Evolutionary conservation across 2,113 vertebrate species (phyloP).

Genomic region (Hydrochoerus hydrochaeris): DNA sequence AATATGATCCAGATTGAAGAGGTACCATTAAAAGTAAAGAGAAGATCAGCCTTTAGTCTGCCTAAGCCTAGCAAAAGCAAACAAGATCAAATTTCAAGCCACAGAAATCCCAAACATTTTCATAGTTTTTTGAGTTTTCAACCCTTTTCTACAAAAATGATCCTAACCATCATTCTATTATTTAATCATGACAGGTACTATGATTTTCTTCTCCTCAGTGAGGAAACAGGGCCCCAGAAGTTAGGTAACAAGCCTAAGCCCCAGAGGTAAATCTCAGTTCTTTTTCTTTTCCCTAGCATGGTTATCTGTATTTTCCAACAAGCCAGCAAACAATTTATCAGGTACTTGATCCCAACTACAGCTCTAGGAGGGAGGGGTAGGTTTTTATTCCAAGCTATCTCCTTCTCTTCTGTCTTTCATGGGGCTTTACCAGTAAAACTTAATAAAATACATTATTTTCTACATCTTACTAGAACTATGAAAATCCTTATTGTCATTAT

Average conservation of each 20-base stretch:
- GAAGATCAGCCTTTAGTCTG: conserved; percentile 15
- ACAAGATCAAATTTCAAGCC: neutral
- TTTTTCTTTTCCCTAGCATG: neutral
- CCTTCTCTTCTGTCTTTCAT: neutral
- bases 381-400: neutral
- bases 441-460: conserved; percentile 10
- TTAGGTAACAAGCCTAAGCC: neutral
- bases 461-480: conserved; percentile 17
- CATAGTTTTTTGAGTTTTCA: neutral
- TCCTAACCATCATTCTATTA: conserved; percentile 10
- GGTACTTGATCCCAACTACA: neutral
- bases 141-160: conserved; percentile 47
- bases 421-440: neutral
- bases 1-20: neutral
- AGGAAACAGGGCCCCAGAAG: conserved; percentile 18
- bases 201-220: conserved; percentile 23
- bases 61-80: conserved; percentile 25
- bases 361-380: neutral
- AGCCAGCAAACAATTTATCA: neutral
- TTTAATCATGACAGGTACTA: neutral
- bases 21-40: neutral
- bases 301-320: neutral
- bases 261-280: neutral
- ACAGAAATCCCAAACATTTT: conserved; percentile 37
- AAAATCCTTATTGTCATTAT: neutral